Base-by-base conservation (phyloP, 2,797 vertebrate species). In the Hippopotamyrus pictus region DNA sequence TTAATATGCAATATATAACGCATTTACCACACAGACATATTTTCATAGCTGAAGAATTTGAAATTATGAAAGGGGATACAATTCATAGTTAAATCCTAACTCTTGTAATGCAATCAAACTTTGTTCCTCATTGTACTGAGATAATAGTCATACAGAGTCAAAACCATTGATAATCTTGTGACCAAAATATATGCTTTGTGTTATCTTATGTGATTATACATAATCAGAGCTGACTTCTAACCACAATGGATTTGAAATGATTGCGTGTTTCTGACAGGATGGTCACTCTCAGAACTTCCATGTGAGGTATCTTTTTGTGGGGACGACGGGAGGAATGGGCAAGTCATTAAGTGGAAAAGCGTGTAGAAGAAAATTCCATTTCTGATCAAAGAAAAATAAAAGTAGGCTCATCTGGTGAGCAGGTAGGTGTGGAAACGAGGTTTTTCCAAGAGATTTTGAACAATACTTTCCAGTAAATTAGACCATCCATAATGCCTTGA, bases 101-200 rank as follows among this genome's bases (percentile, higher is more conserved):
- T 84, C 44, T 84, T 83, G 79, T 48, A 83, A 44, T 22, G 29
- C 9, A 8, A n/a, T 84, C 54, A 85, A 12, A 44, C 88, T 65
- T 19, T 84, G 79, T 62, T 83, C 41, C 53, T 85, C 22, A 89
- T 46, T 33, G 54, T 83, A 48, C 88, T 46, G 44, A 82, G 86
- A 57, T 22, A n/a, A 87, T 87, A 19, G 86, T 33, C 86, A 41
- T 84, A 12, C 53, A 25, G 11, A 89, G 73, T 54, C 12, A 65
- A 85, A 48, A 65, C 88, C 11, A 85, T 62, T 85, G 76, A 84
- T 84, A 89, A 57, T 62, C 53, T 33, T 84, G 46, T 54, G 79
- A 50, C 41, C 37, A 48, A 89, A 89, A 59, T 85, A 89, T 33
- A 89, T 48, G 59, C 88, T 85, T 65, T 50, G 88, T 54, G 33